Evolutionary conservation across 30 jellyfish, hydroid and myxozoan species (phyloP).

Genomic region (Catostylus mosaicus): DNA sequence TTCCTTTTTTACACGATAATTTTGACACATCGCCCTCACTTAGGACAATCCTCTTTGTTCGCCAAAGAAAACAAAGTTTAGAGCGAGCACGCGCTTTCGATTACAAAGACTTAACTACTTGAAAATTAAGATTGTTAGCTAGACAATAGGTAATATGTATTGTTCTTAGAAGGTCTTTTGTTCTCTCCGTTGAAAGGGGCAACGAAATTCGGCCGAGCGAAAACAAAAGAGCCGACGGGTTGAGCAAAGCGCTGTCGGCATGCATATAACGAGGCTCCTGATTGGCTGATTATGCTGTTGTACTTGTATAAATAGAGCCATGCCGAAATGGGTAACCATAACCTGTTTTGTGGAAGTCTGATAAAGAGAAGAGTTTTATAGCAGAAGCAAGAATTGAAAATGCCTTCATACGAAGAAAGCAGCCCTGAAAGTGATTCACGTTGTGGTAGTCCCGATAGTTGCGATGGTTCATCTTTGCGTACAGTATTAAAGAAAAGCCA

Average conservation of each 20-base stretch:
- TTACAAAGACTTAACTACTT: slow-evolving; percentile 18
- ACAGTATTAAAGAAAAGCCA: slow-evolving; percentile 2
- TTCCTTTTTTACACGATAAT: no score
- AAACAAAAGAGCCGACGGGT: slow-evolving; percentile 13
- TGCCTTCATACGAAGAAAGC: slow-evolving; percentile 56
- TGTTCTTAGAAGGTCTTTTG: slow-evolving; percentile 18
- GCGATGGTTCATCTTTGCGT: slow-evolving; percentile 22
- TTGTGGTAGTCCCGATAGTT: slow-evolving; percentile 50
- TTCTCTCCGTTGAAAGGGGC: slow-evolving; percentile 2
- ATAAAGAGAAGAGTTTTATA: neutral
- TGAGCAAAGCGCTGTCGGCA: neutral
- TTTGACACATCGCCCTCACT: neutral
- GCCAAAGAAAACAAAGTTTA: slow-evolving; percentile 23
- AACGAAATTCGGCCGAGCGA: neutral
- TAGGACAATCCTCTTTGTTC: slow-evolving; percentile 27
- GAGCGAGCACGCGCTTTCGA: slow-evolving; percentile 58
- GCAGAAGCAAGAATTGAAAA: neutral
- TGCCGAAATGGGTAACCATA: neutral
- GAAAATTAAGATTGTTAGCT: slow-evolving; percentile 28
- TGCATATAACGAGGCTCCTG: neutral
- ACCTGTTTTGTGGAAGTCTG: neutral
- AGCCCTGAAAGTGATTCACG: slow-evolving; percentile 68
- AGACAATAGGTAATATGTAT: slow-evolving; percentile 26
- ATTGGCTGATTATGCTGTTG: slow-evolving; percentile 16
- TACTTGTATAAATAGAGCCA: neutral